These are phyloP conservation scores for Lasiurus cinereus DNA, from an alignment of 2,113 vertebrate genomes.

Conservation along the genomic window DNA sequence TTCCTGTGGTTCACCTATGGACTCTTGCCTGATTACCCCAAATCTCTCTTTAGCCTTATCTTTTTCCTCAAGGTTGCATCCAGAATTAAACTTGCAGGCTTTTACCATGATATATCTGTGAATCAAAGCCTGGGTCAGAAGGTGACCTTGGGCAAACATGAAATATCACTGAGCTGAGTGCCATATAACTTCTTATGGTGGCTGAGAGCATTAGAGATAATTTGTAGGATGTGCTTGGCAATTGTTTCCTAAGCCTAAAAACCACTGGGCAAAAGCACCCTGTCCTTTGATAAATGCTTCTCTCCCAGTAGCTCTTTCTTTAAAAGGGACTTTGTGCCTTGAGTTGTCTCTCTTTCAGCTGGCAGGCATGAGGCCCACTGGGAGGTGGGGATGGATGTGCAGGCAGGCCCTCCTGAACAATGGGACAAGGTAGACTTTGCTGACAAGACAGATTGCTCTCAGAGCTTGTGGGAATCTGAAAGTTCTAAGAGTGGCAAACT, in stretches of 20 bases:
- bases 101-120: not conserved
- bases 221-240: not conserved
- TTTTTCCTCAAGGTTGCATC: not conserved
- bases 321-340: not conserved
- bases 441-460: not conserved
- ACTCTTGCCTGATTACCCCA: not conserved
- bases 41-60: not conserved
- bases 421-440: conserved; percentile 12
- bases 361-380: not conserved
- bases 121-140: not conserved
- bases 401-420: not conserved
- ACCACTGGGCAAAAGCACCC: not conserved
- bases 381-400: not conserved
- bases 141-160: not conserved
- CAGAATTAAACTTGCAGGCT: not conserved
- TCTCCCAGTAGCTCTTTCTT: not conserved
- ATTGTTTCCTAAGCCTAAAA: not conserved
- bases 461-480: not conserved
- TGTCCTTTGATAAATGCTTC: not conserved
- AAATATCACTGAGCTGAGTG: not conserved
- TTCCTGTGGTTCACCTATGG: not conserved
- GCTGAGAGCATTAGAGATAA: not conserved
- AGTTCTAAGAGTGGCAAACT: not conserved
- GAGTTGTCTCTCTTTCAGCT: not conserved
- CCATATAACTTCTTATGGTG: not conserved